phyloP scores from a whole-genome alignment of 2,888 invertebrate species.

The Cryptus armator region DNA sequence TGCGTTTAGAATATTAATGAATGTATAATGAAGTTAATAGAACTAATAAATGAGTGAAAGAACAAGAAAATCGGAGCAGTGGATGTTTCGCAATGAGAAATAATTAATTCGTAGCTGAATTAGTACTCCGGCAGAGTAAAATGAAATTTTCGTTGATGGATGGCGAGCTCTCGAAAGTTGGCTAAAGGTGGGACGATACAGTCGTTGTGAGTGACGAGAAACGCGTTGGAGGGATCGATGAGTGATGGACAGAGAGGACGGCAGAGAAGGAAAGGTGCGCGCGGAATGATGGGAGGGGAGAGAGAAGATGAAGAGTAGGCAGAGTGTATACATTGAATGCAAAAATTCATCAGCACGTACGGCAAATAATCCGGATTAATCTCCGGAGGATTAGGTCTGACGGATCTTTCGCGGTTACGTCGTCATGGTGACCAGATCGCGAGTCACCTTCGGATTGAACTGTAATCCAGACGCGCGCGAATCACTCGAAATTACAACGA shows the following conservation, averaged over 20 bases:
- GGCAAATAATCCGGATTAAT: slow-evolving; percentile 66
- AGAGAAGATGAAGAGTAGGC: slow-evolving; percentile 5
- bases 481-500: not conserved
- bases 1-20: not conserved
- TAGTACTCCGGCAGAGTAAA: slow-evolving; percentile 43
- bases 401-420: slow-evolving; percentile 61
- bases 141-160: slow-evolving; percentile 65
- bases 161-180: slow-evolving; percentile 35
- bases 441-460: slow-evolving; percentile 8
- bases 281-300: not conserved
- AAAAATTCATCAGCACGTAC: slow-evolving; percentile 64
- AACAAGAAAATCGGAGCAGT: slow-evolving; percentile 6
- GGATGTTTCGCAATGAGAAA: not conserved
- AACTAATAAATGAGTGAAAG: not conserved
- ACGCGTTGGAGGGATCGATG: slow-evolving; percentile 52
- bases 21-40: not conserved
- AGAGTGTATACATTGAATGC: slow-evolving; percentile 55
- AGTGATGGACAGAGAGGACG: slow-evolving; percentile 6
- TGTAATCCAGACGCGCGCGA: not conserved
- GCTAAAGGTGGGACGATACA: slow-evolving; percentile 25
- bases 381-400: slow-evolving; percentile 58
- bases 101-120: slow-evolving; percentile 54
- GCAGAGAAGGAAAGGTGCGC: not conserved
- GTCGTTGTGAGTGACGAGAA: slow-evolving; percentile 42
- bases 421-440: slow-evolving; percentile 57